Conservation (phyloP, 2,797 vertebrate genomes). For the Ficedula albicollis region DNA sequence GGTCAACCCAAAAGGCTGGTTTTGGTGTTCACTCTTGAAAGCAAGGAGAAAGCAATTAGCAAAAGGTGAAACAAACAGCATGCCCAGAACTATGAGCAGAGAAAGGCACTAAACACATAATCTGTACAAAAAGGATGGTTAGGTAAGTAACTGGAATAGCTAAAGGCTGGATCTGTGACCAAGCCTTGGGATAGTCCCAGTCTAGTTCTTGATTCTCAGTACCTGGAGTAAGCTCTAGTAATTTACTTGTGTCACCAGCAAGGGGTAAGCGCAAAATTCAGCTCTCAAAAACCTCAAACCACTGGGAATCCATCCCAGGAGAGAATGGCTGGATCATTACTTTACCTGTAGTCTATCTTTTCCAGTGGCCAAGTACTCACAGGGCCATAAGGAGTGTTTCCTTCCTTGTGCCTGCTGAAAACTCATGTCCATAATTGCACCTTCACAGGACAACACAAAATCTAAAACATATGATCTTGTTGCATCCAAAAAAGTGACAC, state of each 20-base stretch:
- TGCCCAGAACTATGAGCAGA: background rate
- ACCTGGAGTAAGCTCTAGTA: background rate
- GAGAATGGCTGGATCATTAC: too few relatives aligned
- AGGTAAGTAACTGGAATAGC: background rate
- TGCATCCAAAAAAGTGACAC: too few relatives aligned
- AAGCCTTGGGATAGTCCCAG: background rate
- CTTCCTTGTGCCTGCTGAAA: background rate
- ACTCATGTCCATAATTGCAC: rapidly evolving
- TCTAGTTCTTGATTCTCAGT: background rate
- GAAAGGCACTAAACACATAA: background rate
- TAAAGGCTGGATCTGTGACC: background rate
- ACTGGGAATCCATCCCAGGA: background rate
- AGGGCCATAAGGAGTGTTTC: rapidly evolving
- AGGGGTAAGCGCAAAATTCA: background rate
- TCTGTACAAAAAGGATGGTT: background rate
- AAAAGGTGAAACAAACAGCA: background rate
- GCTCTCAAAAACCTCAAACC: background rate
- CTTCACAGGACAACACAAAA: background rate
- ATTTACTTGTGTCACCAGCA: background rate
- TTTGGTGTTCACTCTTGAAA: background rate
- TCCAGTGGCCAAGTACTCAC: background rate
- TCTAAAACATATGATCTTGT: background rate
- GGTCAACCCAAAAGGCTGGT: background rate
- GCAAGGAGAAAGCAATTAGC: background rate
- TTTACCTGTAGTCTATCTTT: background rate